Evolutionary conservation across 1,140 invertebrate genomes (phyloP).

Genomic region (Liolophura sinensis): DNA sequence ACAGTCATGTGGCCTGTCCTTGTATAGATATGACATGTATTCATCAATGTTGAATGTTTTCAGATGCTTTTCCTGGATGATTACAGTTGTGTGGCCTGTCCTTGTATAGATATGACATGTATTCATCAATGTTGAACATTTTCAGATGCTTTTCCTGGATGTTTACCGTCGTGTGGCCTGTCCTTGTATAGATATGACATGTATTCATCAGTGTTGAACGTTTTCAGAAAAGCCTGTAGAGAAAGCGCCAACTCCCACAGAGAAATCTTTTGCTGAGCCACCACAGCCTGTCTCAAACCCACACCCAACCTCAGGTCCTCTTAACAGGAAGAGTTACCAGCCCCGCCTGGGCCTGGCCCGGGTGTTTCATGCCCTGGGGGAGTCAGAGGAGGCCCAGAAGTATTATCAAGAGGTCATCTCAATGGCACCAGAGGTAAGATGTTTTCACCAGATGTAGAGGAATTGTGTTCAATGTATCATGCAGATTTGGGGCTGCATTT

Average conservation of each 20-base stretch:
- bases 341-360: constrained; percentile 51
- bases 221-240: neutral
- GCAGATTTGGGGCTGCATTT: neutral
- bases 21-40: no score
- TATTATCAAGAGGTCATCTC: constrained; percentile 51
- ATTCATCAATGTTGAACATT: no score
- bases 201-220: no score
- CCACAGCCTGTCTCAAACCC: constrained; percentile 6
- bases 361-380: constrained; percentile 34
- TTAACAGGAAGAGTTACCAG: constrained; percentile 47
- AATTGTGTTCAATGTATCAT: neutral
- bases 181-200: no score
- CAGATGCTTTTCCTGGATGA: no score
- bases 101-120: no score
- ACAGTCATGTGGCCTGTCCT: no score
- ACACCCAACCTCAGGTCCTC: constrained; percentile 19
- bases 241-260: constrained; percentile 1
- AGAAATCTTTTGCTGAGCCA: neutral
- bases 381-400: constrained; percentile 46
- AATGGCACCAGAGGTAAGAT: constrained; percentile 53
- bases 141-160: no score
- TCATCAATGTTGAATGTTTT: no score
- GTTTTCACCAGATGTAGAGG: neutral
- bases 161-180: no score
- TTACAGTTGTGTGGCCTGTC: no score